Conservation (phyloP, 2,113 vertebrate species). For the Capreolus pygargus region DNA sequence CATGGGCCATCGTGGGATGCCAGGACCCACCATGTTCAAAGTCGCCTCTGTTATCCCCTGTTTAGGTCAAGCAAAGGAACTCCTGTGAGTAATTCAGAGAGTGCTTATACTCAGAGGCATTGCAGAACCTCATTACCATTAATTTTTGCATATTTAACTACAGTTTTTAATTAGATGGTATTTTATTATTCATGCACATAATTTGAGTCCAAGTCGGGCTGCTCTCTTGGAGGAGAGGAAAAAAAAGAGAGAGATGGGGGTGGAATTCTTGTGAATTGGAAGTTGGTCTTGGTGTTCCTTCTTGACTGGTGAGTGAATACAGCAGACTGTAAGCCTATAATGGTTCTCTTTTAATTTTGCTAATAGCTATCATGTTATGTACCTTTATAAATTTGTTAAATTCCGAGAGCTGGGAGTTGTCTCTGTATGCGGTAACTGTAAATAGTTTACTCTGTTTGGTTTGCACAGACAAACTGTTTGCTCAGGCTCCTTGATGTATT, state of each 20-base stretch:
- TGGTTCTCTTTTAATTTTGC: conserved; percentile 98
- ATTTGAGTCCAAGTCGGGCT: conserved; percentile 93
- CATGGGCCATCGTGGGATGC: conserved; percentile 63
- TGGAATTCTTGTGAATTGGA: conserved; percentile 84
- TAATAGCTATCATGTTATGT: conserved; percentile 99
- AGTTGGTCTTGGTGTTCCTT: conserved; percentile 82
- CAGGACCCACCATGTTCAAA: conserved; percentile 78
- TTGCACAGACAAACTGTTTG: conserved; percentile 96
- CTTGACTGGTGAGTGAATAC: conserved; percentile 84
- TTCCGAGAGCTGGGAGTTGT: conserved; percentile 95
- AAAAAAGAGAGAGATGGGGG: not conserved
- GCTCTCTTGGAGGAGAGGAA: conserved; percentile 80
- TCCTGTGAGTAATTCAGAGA: conserved; percentile 98
- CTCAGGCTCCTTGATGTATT: conserved; percentile 99
- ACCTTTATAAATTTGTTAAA: conserved; percentile 98
- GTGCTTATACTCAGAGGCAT: conserved; percentile 95
- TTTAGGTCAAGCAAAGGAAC: conserved; percentile 93
- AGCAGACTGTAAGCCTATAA: conserved; percentile 86
- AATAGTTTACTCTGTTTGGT: conserved; percentile 95
- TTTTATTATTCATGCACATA: conserved; percentile 99
- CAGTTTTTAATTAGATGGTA: conserved; percentile 99
- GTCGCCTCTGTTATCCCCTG: conserved; percentile 85
- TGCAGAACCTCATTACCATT: conserved; percentile 99
- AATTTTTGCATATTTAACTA: conserved; percentile 99
- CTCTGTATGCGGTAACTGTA: conserved; percentile 90